Conservation (phyloP, 2,113 vertebrate genomes). For the Pseudopodoces humilis region DNA sequence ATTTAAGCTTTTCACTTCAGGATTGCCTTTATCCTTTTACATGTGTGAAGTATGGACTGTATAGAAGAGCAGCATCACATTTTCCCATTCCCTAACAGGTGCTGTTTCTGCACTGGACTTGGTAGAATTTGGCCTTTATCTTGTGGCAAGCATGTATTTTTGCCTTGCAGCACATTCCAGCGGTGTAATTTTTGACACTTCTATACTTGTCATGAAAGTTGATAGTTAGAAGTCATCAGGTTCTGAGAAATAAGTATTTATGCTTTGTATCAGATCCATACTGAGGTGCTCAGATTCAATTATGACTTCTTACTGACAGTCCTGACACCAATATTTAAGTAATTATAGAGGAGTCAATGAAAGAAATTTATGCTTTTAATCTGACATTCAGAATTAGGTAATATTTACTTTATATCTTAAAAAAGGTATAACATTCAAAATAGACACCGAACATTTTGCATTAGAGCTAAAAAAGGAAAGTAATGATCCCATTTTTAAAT, state of each 20-base stretch:
- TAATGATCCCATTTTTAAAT: constrained; percentile 74
- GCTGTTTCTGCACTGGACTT: not conserved
- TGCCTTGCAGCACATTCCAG: not conserved
- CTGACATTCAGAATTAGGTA: constrained; percentile 59
- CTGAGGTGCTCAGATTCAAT: constrained; percentile 22
- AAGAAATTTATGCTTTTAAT: constrained; percentile 58
- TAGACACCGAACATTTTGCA: constrained; percentile 57
- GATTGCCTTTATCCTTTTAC: not conserved
- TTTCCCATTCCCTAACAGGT: not conserved
- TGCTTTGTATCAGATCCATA: constrained; percentile 13
- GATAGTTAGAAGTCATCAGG: not conserved
- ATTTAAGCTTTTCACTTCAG: not conserved
- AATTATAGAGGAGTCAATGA: constrained; percentile 24
- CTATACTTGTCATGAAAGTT: constrained; percentile 34
- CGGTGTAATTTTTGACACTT: not conserved
- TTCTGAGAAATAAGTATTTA: constrained; percentile 35
- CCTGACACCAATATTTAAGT: constrained; percentile 45
- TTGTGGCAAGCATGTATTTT: not conserved
- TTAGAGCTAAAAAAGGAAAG: constrained; percentile 63
- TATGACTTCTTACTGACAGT: constrained; percentile 14
- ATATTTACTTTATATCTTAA: constrained; percentile 39
- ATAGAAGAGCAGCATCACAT: not conserved
- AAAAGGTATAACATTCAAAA: constrained; percentile 41
- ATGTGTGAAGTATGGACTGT: not conserved
- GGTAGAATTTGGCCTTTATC: not conserved